Evolutionary conservation across 2,888 invertebrate genomes (phyloP).

Genomic region (Bedellia somnulentella): DNA sequence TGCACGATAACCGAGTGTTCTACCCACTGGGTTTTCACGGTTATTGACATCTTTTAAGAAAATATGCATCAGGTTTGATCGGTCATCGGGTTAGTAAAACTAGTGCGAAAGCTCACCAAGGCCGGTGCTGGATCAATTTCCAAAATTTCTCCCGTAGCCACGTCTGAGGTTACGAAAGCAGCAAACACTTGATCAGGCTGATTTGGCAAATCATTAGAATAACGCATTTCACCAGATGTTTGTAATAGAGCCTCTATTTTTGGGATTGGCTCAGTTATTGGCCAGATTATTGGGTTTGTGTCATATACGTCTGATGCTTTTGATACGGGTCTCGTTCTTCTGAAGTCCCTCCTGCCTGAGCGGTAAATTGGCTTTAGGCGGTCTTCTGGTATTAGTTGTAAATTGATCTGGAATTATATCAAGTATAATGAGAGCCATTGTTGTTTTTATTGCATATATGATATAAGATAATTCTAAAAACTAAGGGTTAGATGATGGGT

Average conservation of each 20-base stretch:
- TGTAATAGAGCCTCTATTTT: slow-evolving; percentile 63
- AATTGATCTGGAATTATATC: slow-evolving; percentile 48
- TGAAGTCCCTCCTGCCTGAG: slow-evolving; percentile 44
- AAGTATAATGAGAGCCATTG: too few species aligned
- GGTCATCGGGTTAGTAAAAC: too few species aligned
- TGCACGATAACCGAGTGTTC: too few species aligned
- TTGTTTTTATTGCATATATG: too few species aligned
- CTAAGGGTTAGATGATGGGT: too few species aligned
- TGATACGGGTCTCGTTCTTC: slow-evolving; percentile 61
- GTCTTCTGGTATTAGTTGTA: slow-evolving; percentile 48
- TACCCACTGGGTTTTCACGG: too few species aligned
- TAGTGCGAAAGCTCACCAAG: slow-evolving; percentile 61
- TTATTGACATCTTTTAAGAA: too few species aligned
- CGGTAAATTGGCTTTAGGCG: slow-evolving; percentile 39
- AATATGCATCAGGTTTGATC: too few species aligned
- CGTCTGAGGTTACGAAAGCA: slow-evolving; percentile 62
- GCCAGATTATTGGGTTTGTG: slow-evolving; percentile 66
- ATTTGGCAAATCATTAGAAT: slow-evolving; percentile 63
- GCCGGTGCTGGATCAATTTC: slow-evolving; percentile 65
- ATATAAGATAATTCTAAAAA: too few species aligned
- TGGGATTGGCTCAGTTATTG: slow-evolving; percentile 65
- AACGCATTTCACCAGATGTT: slow-evolving; percentile 54
- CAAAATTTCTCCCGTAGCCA: slow-evolving; percentile 59
- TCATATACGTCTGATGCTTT: slow-evolving; percentile 65
- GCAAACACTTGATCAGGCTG: slow-evolving; percentile 66